Base-by-base conservation (phyloP, 2,797 vertebrate species). In the Sciurus vulgaris region DNA sequence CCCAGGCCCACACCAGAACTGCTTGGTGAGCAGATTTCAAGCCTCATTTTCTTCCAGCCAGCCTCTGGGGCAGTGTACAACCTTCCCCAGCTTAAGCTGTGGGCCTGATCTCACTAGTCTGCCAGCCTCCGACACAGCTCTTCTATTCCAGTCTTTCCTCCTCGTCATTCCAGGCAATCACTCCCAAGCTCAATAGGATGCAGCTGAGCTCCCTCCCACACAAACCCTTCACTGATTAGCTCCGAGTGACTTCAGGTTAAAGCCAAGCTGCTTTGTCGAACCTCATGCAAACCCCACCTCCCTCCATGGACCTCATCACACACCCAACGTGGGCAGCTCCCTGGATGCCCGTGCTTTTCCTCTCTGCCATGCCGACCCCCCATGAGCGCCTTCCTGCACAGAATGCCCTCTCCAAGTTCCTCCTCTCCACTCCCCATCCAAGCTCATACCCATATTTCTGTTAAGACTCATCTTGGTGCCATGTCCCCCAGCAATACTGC, bases 351-450 rank as follows among this genome's bases (percentile, higher is more conserved):
- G 0, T 49, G 35, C 6, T 74, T 38, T 17, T 61, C 24, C 33
- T 69, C 26, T 6, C 44, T 49, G 33, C 44, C 5, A 9, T 1
- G 18, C 41, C 38, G 12, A 33, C 38, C 33, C n/a, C 4, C 44
- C 2, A 7, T 0, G 0, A 13, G 18, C 10, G 0, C 3, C 4
- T 0, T 10, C 6, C 38, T 65, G 10, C 54, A 54, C 51, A 83
- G 56, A 90, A 88, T 1, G 3, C 1, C 69, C 18, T 73, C 17
- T 56, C 10, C 3, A 24, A 18, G 44, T 8, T n/a, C 7, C 15
- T 86, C 24, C 49, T 63, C 30, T 38, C 54, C 12, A 35, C 1
- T 18, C n/a, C n/a, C 59, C 67, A 22, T 35, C 73, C 2, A 24
- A 11, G 20, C 67, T 65, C 33, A 86, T 1, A 14, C 63, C 59